A percentile compares a stretch with the other conserved stretches of the same genome.
Conservation (phyloP, 2,113 vertebrate species). For the Electrona antarctica region DNA sequence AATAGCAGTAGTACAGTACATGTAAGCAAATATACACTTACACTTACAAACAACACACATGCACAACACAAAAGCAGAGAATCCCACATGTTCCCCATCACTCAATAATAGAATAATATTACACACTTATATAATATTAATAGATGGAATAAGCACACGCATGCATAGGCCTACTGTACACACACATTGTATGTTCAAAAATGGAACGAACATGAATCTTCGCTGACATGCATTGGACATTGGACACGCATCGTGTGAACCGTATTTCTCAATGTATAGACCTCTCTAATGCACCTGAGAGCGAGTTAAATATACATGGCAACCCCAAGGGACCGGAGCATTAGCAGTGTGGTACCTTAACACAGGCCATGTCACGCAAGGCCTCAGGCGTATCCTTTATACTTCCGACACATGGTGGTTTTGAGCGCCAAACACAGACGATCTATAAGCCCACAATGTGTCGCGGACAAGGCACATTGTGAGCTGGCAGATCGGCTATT, state of each 20-base stretch:
- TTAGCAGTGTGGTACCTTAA: slow-evolving; percentile 40
- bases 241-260: background rate
- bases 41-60: slow-evolving; percentile 17
- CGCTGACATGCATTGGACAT: background rate
- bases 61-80: background rate
- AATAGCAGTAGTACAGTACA: no score
- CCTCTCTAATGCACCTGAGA: slow-evolving; percentile 61
- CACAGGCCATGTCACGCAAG: slow-evolving; percentile 46
- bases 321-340: slow-evolving; percentile 48
- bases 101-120: no score
- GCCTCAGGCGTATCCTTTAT: background rate
- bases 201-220: background rate
- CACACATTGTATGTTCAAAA: background rate
- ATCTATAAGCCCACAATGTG: no score
- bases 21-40: slow-evolving; percentile 16
- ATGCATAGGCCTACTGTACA: background rate
- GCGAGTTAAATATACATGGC: slow-evolving; percentile 65
- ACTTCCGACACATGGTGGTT: no score
- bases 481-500: no score
- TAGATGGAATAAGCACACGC: no score
- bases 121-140: no score
- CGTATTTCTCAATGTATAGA: no score
- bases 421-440: no score
- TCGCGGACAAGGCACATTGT: no score
- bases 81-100: no score